Base-by-base conservation (phyloP, 2,113 vertebrate genomes). In the Aegithalos caudatus region DNA sequence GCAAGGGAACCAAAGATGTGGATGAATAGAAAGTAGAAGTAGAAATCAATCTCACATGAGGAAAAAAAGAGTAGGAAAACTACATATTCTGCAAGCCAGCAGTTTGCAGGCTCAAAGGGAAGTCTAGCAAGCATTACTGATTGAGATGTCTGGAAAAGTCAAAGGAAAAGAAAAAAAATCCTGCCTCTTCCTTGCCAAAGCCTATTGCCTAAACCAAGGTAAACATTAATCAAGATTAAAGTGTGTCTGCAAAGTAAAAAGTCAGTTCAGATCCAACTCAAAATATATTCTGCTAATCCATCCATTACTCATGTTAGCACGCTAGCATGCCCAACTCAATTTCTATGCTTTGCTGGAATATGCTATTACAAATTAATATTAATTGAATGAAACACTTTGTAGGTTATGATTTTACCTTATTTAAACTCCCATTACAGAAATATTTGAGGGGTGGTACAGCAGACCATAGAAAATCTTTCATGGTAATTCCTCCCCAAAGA, bases 331-430 rank as follows among this genome's bases (percentile, higher is more conserved):
- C 51, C 44, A 54, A 38, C 35, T 90, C 81, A 91, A 78, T 86
- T 97, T 95, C 56, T 72, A 27, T 27, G 20, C 38, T 95, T 95
- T 94, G 67, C 62, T 85, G 33, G 40, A 94, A 85, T 94, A 90
- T 76, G 29, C 27, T 91, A 53, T 87, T 95, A 56, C 44, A 94
- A 93, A 53, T 65, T 78, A 79, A 66, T 78, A 31, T 72, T 92
- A 78, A 60, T 91, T 76, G 80, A 91, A 86, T 54, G 14, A 79
- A 91, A 33, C 16, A 69, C 78, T 78, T 73, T 50, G 15, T 48
- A 81, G 66, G 45, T 94, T 96, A 33, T 88, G 93, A 89, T 84
- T 48, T 27, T 50, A n/a, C 22, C 40, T 40, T 73, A 24, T 73
- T 90, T 91, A 70, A 93, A 86, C 24, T 73, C n/a, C 40, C 28